Conservation (phyloP, 2,888 invertebrate species). For the Patella caerulea region DNA sequence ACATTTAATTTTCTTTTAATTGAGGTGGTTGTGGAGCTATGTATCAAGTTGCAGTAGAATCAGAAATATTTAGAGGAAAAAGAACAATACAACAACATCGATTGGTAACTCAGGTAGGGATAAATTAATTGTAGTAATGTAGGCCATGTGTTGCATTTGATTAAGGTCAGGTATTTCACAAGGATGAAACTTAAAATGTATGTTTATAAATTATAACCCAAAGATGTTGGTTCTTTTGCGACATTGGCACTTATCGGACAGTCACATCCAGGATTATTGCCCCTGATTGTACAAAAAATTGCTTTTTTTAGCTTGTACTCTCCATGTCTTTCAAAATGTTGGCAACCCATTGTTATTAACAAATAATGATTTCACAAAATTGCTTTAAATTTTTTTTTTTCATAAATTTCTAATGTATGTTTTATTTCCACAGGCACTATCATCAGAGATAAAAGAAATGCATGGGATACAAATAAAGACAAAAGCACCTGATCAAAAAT, state of each 20-base stretch:
- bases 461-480: slow-evolving; percentile 58
- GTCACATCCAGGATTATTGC: too few relatives aligned
- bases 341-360: too few relatives aligned
- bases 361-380: background rate
- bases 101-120: slow-evolving; percentile 64
- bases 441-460: slow-evolving; percentile 56
- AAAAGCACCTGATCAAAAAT: slow-evolving; percentile 36
- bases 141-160: too few relatives aligned
- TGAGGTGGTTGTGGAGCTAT: slow-evolving; percentile 73
- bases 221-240: too few relatives aligned
- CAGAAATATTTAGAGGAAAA: slow-evolving; percentile 70
- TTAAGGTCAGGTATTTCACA: too few relatives aligned
- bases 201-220: too few relatives aligned
- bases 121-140: background rate
- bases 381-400: background rate
- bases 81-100: slow-evolving; percentile 68
- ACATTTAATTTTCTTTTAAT: slow-evolving; percentile 27
- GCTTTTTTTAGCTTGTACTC: too few relatives aligned
- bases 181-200: too few relatives aligned
- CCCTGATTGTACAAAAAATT: too few relatives aligned
- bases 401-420: background rate
- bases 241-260: too few relatives aligned
- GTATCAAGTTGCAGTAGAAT: slow-evolving; percentile 71
- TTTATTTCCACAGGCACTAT: slow-evolving; percentile 48
- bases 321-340: too few relatives aligned